phyloP scores from a whole-genome alignment of 2,797 vertebrate species.

The Ambastaia sidthimunki region DNA sequence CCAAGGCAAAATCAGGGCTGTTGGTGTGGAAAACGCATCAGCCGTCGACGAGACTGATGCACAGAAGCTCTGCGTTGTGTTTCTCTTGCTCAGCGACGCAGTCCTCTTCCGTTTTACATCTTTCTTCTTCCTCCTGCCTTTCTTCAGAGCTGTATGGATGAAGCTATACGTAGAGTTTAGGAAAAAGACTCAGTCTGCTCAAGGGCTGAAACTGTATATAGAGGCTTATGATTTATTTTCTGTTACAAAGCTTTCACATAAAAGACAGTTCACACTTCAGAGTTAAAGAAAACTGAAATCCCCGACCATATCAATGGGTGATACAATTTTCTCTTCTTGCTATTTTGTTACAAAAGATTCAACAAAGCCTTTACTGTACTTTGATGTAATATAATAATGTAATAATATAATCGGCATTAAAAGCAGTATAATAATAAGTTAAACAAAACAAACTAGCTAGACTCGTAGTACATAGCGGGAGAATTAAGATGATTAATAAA shows the following conservation, averaged over 20 bases:
- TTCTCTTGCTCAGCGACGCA: slow-evolving; percentile 22
- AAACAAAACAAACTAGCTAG: background rate
- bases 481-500: too few relatives aligned
- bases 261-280: background rate
- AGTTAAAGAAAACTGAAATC: slow-evolving; percentile 1
- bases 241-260: slow-evolving; percentile 21
- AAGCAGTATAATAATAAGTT: too few relatives aligned
- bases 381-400: too few relatives aligned
- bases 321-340: background rate
- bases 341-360: slow-evolving; percentile 17
- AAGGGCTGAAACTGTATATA: background rate
- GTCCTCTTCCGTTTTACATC: slow-evolving; percentile 25
- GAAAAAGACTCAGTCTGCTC: background rate
- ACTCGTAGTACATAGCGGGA: background rate
- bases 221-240: slow-evolving; percentile 16
- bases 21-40: slow-evolving; percentile 56
- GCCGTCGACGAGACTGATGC: slow-evolving; percentile 44
- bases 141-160: background rate
- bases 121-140: background rate
- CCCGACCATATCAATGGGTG: background rate
- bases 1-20: slow-evolving; percentile 54
- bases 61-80: slow-evolving; percentile 29
- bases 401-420: too few relatives aligned
- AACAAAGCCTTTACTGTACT: background rate
- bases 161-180: slow-evolving; percentile 8